These are phyloP conservation scores for Ernsta delagoae DNA, from an alignment of 2,888 invertebrate species.

Conservation along the genomic window DNA sequence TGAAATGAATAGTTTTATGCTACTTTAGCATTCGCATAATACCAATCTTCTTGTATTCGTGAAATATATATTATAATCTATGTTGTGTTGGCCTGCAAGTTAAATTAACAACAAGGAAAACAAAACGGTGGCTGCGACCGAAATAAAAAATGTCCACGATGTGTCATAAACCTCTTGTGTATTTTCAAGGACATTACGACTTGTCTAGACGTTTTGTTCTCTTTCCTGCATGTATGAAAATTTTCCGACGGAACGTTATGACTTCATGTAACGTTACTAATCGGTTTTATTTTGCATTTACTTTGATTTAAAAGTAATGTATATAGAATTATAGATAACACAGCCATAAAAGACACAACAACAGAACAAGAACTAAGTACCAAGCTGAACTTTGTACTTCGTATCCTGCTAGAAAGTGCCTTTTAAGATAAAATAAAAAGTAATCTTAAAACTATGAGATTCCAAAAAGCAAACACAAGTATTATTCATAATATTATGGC, in stretches of 20 bases:
- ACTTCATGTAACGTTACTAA: neutral
- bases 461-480: too few relatives aligned
- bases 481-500: neutral
- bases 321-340: too few relatives aligned
- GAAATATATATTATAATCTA: neutral
- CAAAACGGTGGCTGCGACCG: conserved; percentile 7
- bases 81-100: neutral
- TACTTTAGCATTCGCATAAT: too few relatives aligned
- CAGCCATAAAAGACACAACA: too few relatives aligned
- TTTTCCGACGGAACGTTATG: neutral
- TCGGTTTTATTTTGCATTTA: neutral
- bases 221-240: neutral
- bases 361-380: too few relatives aligned
- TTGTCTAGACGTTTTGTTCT: conserved; percentile 6
- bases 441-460: too few relatives aligned
- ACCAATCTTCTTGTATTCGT: neutral
- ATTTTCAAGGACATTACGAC: conserved; percentile 15
- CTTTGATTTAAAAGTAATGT: too few relatives aligned
- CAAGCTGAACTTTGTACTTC: too few relatives aligned
- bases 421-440: too few relatives aligned
- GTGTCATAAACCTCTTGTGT: conserved; percentile 16
- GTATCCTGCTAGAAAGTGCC: too few relatives aligned
- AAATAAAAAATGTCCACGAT: conserved; percentile 18
- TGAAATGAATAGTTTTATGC: neutral
- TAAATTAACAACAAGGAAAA: conserved; percentile 9